Evolutionary conservation across 2,113 vertebrate species (phyloP).

Genomic region (Gavia stellata): DNA sequence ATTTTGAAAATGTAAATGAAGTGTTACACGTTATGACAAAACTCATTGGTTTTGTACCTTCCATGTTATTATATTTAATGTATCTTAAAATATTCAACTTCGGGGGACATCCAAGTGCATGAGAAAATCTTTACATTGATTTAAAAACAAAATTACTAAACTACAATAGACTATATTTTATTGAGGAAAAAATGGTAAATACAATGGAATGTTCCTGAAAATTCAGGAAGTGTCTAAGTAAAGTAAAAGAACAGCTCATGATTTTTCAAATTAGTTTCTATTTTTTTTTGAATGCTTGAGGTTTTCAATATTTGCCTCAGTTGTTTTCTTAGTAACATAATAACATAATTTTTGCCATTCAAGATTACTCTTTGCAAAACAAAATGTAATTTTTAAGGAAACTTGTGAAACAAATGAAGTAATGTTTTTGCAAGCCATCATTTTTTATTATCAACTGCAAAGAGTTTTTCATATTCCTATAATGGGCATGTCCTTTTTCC

Average conservation of each 20-base stretch:
- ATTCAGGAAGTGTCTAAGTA: not conserved
- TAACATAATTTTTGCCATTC: not conserved
- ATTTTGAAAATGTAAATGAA: not conserved
- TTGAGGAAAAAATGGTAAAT: not conserved
- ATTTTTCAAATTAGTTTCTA: not conserved
- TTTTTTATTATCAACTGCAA: not conserved
- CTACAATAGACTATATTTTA: fast-evolving
- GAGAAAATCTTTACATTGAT: not conserved
- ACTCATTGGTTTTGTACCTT: not conserved
- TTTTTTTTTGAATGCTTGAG: not conserved
- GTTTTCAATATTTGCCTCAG: not conserved
- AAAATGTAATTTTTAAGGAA: not conserved
- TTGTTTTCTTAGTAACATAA: not conserved
- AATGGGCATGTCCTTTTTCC: not conserved
- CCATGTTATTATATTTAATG: not conserved
- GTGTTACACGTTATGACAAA: not conserved
- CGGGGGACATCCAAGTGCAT: not conserved
- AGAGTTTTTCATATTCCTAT: not conserved
- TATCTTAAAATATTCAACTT: not conserved
- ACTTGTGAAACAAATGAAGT: not conserved
- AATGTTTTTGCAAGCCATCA: not conserved
- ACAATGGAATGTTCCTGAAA: not conserved
- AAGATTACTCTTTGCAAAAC: not conserved
- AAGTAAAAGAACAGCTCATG: not conserved
- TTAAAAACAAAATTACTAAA: not conserved